Conservation (phyloP, 2,113 vertebrate species). For the Phaethon lepturus region DNA sequence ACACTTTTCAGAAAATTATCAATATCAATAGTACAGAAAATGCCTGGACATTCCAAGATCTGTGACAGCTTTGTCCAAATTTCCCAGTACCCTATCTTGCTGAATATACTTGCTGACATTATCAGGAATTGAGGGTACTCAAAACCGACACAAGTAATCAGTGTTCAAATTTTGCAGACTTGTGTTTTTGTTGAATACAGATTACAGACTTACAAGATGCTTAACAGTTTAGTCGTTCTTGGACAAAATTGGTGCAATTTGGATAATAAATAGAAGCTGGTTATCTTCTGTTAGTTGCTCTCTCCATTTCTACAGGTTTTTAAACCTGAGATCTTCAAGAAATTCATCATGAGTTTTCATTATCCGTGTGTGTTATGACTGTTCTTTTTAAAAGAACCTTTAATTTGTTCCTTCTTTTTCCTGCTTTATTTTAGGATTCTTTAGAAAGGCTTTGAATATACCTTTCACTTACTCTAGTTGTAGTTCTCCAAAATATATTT, state of each 20-base stretch:
- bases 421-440: neutral
- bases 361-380: neutral
- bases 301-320: neutral
- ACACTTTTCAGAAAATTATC: neutral
- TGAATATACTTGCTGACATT: neutral
- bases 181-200: neutral
- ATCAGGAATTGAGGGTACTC: neutral
- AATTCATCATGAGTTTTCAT: neutral
- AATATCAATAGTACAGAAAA: neutral
- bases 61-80: fast-evolving
- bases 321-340: neutral
- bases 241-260: neutral
- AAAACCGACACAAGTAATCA: neutral
- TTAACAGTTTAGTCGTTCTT: neutral
- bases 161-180: neutral
- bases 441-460: neutral
- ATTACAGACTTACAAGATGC: neutral
- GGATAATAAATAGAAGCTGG: neutral
- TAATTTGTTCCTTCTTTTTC: neutral
- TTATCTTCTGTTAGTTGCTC: neutral
- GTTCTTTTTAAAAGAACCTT: neutral
- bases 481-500: neutral
- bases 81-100: neutral
- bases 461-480: neutral
- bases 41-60: neutral